These are phyloP conservation scores for Corapipo altera DNA, from an alignment of 2,113 vertebrate genomes.

Conservation along the genomic window DNA sequence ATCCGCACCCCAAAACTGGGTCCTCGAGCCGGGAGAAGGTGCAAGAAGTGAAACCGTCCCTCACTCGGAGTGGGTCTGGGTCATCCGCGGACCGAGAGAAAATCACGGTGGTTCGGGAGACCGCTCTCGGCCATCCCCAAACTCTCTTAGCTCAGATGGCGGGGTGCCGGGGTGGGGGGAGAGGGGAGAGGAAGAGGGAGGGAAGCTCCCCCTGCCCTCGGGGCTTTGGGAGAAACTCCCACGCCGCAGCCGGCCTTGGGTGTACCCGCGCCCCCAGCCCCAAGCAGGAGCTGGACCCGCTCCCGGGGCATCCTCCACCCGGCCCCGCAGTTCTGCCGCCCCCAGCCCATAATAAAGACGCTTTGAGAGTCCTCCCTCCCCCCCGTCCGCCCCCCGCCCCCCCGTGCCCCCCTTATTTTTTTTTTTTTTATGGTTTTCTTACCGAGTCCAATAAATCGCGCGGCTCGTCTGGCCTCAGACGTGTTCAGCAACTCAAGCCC, in stretches of 20 bases:
- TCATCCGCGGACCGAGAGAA: too few species aligned
- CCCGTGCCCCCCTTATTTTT: background rate
- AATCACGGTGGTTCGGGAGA: background rate
- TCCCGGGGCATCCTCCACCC: background rate
- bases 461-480: conserved; percentile 79
- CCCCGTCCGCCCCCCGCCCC: background rate
- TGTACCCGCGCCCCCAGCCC: background rate
- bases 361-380: conserved; percentile 32
- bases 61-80: background rate
- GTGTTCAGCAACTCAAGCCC: conserved; percentile 87
- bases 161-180: too few species aligned
- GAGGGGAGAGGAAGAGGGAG: background rate
- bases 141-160: background rate
- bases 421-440: conserved; percentile 66
- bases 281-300: background rate
- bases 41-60: background rate
- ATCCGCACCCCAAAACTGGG: background rate
- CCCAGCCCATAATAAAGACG: conserved; percentile 29
- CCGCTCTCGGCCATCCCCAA: background rate
- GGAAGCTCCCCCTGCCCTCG: background rate
- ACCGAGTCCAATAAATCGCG: conserved; percentile 73
- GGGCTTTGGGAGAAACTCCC: background rate
- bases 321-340: background rate
- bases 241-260: background rate
- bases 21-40: background rate